These are phyloP conservation scores for Dysmachus trigonus DNA, from an alignment of 2,888 invertebrate genomes.

Conservation along the genomic window DNA sequence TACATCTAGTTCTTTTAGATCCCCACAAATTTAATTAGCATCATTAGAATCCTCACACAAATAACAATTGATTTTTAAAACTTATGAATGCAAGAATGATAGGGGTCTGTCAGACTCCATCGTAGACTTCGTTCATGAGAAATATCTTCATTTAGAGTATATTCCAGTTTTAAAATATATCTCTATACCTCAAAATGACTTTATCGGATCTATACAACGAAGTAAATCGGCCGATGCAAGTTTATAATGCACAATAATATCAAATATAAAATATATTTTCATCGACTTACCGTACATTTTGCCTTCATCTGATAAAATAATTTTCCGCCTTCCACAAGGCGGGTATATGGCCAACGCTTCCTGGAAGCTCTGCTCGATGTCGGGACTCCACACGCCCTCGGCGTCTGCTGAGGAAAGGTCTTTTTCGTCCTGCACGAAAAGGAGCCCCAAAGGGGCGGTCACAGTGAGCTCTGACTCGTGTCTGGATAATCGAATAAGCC, in stretches of 20 bases:
- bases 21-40: too few species aligned
- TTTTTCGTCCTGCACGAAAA: conserved; percentile 74
- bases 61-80: too few species aligned
- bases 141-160: background rate
- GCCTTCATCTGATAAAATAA: conserved; percentile 99
- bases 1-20: too few species aligned
- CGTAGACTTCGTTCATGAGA: background rate
- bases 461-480: background rate
- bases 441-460: background rate
- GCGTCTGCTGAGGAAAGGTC: conserved; percentile 96
- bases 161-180: background rate
- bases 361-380: conserved; percentile 99
- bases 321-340: conserved; percentile 98
- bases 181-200: background rate
- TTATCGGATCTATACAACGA: background rate
- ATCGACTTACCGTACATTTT: conserved; percentile 99
- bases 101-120: too few species aligned
- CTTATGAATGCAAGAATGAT: too few species aligned
- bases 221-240: background rate
- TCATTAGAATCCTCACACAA: too few species aligned
- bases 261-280: background rate
- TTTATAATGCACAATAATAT: too few species aligned
- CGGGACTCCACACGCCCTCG: conserved; percentile 99
- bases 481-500: background rate
- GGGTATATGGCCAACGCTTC: conserved; percentile 99